phyloP scores from a whole-genome alignment of 1,140 invertebrate genomes.

The Papilio helenus region DNA sequence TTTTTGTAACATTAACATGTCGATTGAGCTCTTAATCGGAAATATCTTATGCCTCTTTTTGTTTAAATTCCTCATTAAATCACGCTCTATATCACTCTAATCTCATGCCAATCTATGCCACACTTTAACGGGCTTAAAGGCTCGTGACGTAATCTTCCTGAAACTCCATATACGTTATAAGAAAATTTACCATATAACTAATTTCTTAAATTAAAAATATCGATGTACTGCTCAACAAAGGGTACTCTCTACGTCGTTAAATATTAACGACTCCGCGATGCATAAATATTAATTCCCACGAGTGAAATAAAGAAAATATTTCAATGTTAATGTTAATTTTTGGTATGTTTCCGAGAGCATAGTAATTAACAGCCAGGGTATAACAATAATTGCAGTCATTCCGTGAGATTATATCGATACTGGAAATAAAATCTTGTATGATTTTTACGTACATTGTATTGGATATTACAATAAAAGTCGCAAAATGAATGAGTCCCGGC shows the following conservation, averaged over 20 bases:
- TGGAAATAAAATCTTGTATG: background rate
- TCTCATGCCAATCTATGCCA: slow-evolving; percentile 34
- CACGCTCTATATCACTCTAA: slow-evolving; percentile 24
- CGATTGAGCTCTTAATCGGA: background rate
- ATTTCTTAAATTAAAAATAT: background rate
- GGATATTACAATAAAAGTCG: background rate
- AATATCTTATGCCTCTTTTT: slow-evolving; percentile 11
- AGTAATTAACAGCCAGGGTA: slow-evolving; percentile 7
- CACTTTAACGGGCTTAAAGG: slow-evolving; percentile 36
- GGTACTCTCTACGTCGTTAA: slow-evolving; percentile 4
- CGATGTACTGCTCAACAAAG: slow-evolving; percentile 25
- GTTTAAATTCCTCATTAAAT: slow-evolving; percentile 28
- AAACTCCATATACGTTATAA: slow-evolving; percentile 24
- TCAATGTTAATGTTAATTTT: slow-evolving; percentile 29
- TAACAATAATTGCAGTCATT: slow-evolving; percentile 29
- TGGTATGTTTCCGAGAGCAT: slow-evolving; percentile 10
- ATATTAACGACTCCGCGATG: background rate
- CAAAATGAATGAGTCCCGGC: slow-evolving; percentile 13
- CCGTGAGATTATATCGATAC: slow-evolving; percentile 10
- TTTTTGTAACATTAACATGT: background rate
- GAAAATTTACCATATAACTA: slow-evolving; percentile 7
- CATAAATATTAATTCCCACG: slow-evolving; percentile 8
- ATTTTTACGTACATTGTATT: slow-evolving; percentile 29
- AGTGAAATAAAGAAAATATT: slow-evolving; percentile 32
- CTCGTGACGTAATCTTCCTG: slow-evolving; percentile 25